A percentile compares a stretch with the other conserved stretches of the same genome.
These are phyloP conservation scores for Itoplectis maculator DNA, from an alignment of 2,888 invertebrate genomes.

Conservation along the genomic window DNA sequence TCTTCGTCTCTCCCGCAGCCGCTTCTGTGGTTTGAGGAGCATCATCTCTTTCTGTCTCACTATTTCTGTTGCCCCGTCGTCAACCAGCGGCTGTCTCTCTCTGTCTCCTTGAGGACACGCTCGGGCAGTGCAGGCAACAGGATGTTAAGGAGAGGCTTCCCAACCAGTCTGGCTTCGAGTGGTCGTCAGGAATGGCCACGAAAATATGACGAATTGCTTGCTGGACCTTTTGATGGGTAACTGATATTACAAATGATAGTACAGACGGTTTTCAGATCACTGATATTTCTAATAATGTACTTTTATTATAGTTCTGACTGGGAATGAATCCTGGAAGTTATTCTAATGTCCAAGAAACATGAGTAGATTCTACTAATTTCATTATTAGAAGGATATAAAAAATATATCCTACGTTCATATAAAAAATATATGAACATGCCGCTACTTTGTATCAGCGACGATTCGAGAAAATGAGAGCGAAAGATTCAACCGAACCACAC, in stretches of 20 bases:
- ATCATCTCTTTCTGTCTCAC: conserved; percentile 43
- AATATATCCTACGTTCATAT: no score
- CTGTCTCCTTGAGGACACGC: conserved; percentile 50
- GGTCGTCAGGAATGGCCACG: conserved; percentile 15
- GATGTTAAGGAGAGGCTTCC: conserved; percentile 56
- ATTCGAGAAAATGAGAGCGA: conserved; percentile 5
- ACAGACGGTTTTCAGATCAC: background rate
- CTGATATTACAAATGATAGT: no score
- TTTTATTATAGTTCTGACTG: no score
- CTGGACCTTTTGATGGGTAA: no score
- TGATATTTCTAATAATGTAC: background rate
- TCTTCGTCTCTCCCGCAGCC: conserved; percentile 24
- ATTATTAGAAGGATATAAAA: no score
- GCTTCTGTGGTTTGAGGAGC: background rate
- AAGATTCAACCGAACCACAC: conserved; percentile 4
- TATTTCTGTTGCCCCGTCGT: conserved; percentile 41
- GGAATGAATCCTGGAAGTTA: no score
- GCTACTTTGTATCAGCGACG: background rate
- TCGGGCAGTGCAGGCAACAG: conserved; percentile 52
- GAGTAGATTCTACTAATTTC: background rate
- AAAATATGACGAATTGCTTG: conserved; percentile 7
- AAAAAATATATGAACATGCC: no score
- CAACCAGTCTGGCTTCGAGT: conserved; percentile 17
- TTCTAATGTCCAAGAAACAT: no score
- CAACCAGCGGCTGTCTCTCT: conserved; percentile 25